Conservation (phyloP, 2,888 invertebrate genomes). For the Pristionchus japonicus region DNA sequence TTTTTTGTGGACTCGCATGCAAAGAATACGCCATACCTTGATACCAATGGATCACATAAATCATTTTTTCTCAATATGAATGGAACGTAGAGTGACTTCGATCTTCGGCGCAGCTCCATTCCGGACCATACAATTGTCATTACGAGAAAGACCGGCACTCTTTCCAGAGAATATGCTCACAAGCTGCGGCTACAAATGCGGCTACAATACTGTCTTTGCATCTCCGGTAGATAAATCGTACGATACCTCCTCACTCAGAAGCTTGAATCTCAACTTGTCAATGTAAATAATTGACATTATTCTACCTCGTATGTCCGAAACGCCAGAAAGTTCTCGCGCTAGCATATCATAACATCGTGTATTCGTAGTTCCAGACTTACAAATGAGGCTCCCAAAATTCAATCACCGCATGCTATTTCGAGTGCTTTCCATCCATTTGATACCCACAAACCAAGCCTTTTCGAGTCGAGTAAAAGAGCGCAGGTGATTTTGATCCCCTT, state of each 20-base stretch:
- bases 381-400: neutral
- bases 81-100: too few relatives aligned
- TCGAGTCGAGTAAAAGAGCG: neutral
- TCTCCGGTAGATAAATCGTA: neutral
- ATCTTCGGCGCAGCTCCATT: too few relatives aligned
- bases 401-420: neutral
- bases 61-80: too few relatives aligned
- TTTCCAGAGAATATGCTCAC: neutral
- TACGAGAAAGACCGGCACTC: neutral
- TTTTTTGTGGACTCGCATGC: too few relatives aligned
- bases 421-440: neutral
- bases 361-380: neutral
- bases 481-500: neutral
- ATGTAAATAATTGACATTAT: too few relatives aligned
- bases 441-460: neutral
- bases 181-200: neutral
- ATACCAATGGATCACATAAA: too few relatives aligned
- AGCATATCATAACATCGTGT: neutral
- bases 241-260: neutral
- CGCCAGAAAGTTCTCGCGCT: neutral
- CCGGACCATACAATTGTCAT: neutral
- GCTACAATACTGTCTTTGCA: neutral
- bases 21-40: too few relatives aligned
- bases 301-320: too few relatives aligned
- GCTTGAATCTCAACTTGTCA: too few relatives aligned